These are phyloP conservation scores for Brachypteracias leptosomus DNA, from an alignment of 2,113 vertebrate species.

Conservation along the genomic window DNA sequence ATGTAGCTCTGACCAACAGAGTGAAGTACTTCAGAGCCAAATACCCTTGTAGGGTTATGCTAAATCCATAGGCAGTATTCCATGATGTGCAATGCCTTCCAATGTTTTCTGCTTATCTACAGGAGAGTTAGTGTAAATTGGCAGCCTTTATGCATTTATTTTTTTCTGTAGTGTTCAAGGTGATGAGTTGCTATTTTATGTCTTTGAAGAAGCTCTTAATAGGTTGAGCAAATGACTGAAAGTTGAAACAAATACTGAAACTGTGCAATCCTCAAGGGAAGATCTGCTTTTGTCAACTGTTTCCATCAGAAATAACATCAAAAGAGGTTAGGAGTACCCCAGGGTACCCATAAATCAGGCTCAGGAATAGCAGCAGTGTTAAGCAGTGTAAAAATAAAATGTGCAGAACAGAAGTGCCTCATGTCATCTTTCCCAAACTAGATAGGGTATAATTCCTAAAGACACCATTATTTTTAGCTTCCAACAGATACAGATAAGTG, in stretches of 20 bases:
- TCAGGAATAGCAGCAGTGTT: conserved; percentile 17
- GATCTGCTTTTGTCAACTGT: background rate
- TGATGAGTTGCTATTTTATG: background rate
- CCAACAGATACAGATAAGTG: background rate
- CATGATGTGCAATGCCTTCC: background rate
- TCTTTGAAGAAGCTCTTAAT: conserved; percentile 34
- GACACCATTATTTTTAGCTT: conserved; percentile 48
- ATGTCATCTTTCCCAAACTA: background rate
- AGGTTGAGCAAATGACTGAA: conserved; percentile 41
- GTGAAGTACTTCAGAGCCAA: background rate
- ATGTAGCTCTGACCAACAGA: background rate
- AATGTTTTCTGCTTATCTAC: background rate
- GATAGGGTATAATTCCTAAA: conserved; percentile 24
- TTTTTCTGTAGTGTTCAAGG: background rate
- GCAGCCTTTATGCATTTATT: background rate
- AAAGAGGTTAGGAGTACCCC: conserved; percentile 8
- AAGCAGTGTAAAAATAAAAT: conserved; percentile 7
- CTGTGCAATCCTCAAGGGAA: background rate
- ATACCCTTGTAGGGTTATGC: background rate
- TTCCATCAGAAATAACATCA: conserved; percentile 17
- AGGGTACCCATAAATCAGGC: background rate
- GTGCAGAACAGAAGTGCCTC: background rate
- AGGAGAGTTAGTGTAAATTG: background rate
- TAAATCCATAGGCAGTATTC: background rate
- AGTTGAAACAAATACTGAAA: conserved; percentile 46